These are phyloP conservation scores for Lagopus leucura DNA, from an alignment of 2,113 vertebrate species.

Conservation along the genomic window DNA sequence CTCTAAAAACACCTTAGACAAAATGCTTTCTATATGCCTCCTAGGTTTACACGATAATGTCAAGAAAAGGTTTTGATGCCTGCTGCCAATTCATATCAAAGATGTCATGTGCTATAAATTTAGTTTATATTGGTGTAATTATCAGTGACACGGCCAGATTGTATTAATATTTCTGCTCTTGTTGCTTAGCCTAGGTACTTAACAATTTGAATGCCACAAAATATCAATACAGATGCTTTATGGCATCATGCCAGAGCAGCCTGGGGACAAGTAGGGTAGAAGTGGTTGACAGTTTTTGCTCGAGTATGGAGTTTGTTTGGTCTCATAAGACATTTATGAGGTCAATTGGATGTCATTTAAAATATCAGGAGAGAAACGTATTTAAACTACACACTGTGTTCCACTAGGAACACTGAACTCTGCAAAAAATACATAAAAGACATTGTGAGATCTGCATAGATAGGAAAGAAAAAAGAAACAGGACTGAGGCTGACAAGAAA, in stretches of 20 bases:
- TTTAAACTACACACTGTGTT: slow-evolving; percentile 64
- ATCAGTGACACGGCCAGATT: slow-evolving; percentile 72
- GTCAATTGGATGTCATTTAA: slow-evolving; percentile 77
- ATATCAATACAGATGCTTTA: slow-evolving; percentile 83
- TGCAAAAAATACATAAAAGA: slow-evolving; percentile 50
- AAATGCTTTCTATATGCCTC: slow-evolving; percentile 25
- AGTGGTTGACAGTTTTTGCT: slow-evolving; percentile 72
- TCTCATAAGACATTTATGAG: slow-evolving; percentile 83
- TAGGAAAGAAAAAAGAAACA: not conserved
- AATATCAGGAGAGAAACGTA: slow-evolving; percentile 74
- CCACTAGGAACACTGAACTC: slow-evolving; percentile 53
- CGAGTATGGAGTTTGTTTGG: slow-evolving; percentile 79
- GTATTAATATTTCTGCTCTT: slow-evolving; percentile 68
- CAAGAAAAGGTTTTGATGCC: slow-evolving; percentile 60
- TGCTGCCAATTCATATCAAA: slow-evolving; percentile 58
- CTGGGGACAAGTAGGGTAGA: slow-evolving; percentile 72
- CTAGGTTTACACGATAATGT: slow-evolving; percentile 57
- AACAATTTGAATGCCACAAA: slow-evolving; percentile 79
- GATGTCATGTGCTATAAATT: slow-evolving; percentile 74
- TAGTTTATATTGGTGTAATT: slow-evolving; percentile 77
- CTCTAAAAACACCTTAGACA: not conserved
- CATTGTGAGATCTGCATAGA: not conserved
- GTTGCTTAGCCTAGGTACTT: slow-evolving; percentile 57
- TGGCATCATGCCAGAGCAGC: slow-evolving; percentile 74
- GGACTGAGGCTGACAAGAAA: slow-evolving; percentile 4